Evolutionary conservation across 2,113 vertebrate genomes (phyloP).

Genomic region (Myrmecobius fasciatus): DNA sequence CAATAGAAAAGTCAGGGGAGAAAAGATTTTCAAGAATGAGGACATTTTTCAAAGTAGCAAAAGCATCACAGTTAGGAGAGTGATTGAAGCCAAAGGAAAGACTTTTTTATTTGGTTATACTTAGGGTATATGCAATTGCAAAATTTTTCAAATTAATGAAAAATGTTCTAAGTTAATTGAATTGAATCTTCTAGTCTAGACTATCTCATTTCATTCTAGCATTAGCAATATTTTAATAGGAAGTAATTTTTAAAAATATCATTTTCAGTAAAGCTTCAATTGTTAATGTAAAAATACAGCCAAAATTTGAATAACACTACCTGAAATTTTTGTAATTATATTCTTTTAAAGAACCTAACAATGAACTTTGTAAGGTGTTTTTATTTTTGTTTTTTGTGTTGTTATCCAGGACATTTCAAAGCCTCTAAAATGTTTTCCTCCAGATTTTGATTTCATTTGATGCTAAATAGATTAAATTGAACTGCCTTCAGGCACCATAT

Average conservation of each 20-base stretch:
- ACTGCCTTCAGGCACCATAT: conserved; percentile 49
- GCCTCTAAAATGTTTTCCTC: conserved; percentile 74
- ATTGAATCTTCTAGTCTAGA: background rate
- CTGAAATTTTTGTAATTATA: conserved; percentile 49
- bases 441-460: conserved; percentile 67
- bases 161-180: conserved; percentile 41
- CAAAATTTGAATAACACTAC: conserved; percentile 66
- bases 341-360: conserved; percentile 62
- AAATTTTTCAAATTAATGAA: conserved; percentile 23
- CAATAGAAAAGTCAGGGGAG: background rate
- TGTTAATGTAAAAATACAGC: conserved; percentile 69
- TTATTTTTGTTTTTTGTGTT: conserved; percentile 64
- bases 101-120: background rate
- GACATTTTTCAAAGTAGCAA: background rate
- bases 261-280: conserved; percentile 61
- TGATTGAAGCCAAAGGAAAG: conserved; percentile 7
- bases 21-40: conserved; percentile 12
- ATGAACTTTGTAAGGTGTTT: conserved; percentile 70
- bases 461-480: conserved; percentile 38
- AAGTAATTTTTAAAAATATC: background rate
- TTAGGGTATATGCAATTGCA: background rate
- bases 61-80: background rate
- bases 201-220: background rate
- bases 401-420: conserved; percentile 73
- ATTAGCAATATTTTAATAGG: background rate